Percentiles rank a stretch among this genome's conserved stretches.
Evolutionary conservation across 2,888 invertebrate genomes (phyloP).

Genomic region (Choristoneura rosaceana): DNA sequence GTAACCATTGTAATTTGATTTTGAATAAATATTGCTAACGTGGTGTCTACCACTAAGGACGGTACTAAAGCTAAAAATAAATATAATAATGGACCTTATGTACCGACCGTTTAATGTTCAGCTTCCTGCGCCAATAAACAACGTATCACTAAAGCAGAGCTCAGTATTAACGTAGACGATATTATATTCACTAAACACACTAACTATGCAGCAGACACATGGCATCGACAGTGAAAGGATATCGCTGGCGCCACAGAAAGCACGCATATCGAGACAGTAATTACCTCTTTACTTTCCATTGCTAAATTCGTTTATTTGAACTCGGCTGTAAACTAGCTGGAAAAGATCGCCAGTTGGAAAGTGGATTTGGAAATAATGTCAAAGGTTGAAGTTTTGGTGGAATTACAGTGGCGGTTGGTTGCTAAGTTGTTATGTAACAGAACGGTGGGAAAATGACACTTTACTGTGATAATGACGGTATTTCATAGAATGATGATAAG

Average conservation of each 20-base stretch:
- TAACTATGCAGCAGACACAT: background rate
- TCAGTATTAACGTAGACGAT: background rate
- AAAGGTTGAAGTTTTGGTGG: background rate
- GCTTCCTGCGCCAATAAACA: background rate
- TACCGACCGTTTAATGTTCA: background rate
- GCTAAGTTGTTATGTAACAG: background rate
- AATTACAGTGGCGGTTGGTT: background rate
- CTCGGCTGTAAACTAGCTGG: background rate
- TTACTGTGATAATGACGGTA: too few relatives aligned
- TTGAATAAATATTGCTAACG: too few relatives aligned
- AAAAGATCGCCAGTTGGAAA: conserved; percentile 5
- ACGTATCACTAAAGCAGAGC: background rate
- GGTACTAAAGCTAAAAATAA: background rate
- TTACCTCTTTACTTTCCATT: conserved; percentile 14
- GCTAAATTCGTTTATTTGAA: conserved; percentile 4
- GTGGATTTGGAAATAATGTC: conserved; percentile 6
- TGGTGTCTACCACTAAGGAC: too few relatives aligned
- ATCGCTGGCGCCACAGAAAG: background rate
- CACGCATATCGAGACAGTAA: conserved; percentile 6
- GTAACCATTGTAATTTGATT: too few relatives aligned
- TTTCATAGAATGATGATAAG: too few relatives aligned
- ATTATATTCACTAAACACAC: conserved; percentile 6
- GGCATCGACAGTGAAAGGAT: conserved; percentile 1
- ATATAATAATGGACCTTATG: too few relatives aligned
- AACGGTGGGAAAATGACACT: background rate